Percentiles rank a stretch among this genome's conserved stretches.
phyloP scores from a whole-genome alignment of 1,140 invertebrate genomes.

The Trichonephila clavata region DNA sequence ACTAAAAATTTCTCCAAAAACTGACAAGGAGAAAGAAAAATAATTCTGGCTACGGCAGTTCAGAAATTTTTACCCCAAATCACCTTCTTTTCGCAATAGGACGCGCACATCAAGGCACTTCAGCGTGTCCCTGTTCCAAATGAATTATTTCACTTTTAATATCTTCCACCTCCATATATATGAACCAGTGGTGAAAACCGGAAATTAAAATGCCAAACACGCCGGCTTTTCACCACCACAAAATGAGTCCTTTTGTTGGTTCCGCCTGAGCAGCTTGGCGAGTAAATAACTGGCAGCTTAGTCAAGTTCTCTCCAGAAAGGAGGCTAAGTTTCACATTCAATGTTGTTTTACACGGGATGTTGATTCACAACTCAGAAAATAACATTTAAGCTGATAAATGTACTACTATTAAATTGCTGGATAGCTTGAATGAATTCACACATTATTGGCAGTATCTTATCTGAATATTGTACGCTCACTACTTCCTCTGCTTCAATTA shows the following conservation, averaged over 20 bases:
- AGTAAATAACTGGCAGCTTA: background rate
- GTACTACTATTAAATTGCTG: too few species aligned
- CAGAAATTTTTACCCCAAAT: background rate
- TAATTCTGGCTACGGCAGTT: too few species aligned
- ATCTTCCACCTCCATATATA: background rate
- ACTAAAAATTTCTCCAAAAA: too few species aligned
- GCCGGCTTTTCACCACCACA: background rate
- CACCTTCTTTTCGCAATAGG: background rate
- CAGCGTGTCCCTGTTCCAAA: background rate
- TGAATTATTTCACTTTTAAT: slow-evolving; percentile 32
- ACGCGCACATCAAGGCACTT: background rate
- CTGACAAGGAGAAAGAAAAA: too few species aligned
- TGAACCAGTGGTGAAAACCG: background rate
- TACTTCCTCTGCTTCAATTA: too few species aligned
- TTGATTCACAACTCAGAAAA: too few species aligned
- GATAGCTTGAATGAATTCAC: too few species aligned
- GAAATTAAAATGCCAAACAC: slow-evolving; percentile 38
- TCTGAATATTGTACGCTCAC: too few species aligned
- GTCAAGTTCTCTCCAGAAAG: background rate
- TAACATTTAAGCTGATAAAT: too few species aligned
- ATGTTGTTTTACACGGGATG: too few species aligned
- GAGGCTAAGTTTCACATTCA: too few species aligned
- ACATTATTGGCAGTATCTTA: too few species aligned
- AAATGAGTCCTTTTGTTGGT: slow-evolving; percentile 26
- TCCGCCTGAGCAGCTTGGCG: background rate